Evolutionary conservation across 2,888 invertebrate genomes (phyloP), one percentile per base, ranked within the genome.

Genomic region (Synergus umbraculus): DNA sequence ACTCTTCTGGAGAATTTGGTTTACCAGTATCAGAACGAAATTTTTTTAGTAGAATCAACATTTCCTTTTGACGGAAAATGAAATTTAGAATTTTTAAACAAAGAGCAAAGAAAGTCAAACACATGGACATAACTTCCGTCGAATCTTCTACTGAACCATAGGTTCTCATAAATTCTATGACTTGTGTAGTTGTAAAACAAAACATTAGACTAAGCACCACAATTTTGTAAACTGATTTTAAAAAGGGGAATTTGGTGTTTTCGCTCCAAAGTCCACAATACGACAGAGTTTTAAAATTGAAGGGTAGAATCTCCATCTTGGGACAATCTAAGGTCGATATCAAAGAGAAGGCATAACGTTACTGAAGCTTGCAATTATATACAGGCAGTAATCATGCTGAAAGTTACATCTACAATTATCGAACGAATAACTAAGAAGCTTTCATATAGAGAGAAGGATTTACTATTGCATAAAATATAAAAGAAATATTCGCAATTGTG

Each of bases 301-400:
- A 44, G 12, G 83, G 80, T 44, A 83, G 65, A 29, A 81, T 58
- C 76, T 83, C 83, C 83, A 83, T 83, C 37, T 49, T 37, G 12
- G 10, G 12, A 22, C 22, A 18, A 44, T 67, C 22, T 10, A 15
- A 46, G 49, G 37, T 49, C 73, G 37, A 73, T 73, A 54, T 18
- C 41, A 37, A 73, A 64, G 13, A 37, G 22, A 12, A 37, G 65
- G 15, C 15, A 65, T 15, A 43, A 65, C 15, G 37, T 41, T 41
- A 65, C 15, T 12, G 22, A 60, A 60, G 22, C 65, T 65, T 65
- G 65, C 41, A 43, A 41, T 65, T 65, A 65, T 3, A 29, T 41
- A 41, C 10, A 65, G 9, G 15, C 12, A 37, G 15, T 37, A 29
- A 73, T 73, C 54, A 41, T 29, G 15, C 29, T 9, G 29, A 18